A percentile compares a stretch with the other conserved stretches of the same genome.
Conservation (phyloP, 2,888 invertebrate genomes). For the Thecophora atra region DNA sequence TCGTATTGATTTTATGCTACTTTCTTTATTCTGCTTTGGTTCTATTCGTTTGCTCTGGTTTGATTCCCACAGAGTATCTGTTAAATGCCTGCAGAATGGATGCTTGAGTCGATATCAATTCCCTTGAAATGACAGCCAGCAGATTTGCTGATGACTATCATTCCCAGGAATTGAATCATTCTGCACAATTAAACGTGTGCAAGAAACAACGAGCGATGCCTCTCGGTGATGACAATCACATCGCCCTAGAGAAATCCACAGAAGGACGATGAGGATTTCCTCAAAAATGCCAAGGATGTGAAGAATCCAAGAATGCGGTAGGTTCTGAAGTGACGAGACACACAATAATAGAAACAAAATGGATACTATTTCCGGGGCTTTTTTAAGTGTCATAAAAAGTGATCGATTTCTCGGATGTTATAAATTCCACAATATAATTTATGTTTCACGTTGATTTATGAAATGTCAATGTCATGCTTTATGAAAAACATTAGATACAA, state of each 20-base stretch:
- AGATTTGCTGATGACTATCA: slow-evolving; percentile 24
- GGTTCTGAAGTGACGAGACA: no score
- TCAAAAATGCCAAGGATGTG: no score
- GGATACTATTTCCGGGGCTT: no score
- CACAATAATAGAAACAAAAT: no score
- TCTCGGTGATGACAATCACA: slow-evolving; percentile 12
- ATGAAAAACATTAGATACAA: no score
- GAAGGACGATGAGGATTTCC: no score
- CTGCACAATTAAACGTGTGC: slow-evolving; percentile 23
- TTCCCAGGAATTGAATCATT: slow-evolving; percentile 20
- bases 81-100: slow-evolving; percentile 9
- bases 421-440: no score
- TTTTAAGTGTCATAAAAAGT: no score
- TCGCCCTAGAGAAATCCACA: background rate
- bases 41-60: background rate
- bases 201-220: background rate
- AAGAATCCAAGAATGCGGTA: no score
- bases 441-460: no score
- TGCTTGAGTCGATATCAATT: slow-evolving; percentile 23
- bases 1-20: background rate
- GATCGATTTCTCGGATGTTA: no score
- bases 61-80: background rate
- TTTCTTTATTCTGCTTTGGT: background rate
- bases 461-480: no score
- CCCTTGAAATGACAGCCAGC: background rate